phyloP scores from a whole-genome alignment of 2,888 invertebrate species.

The Metellina segmentata region DNA sequence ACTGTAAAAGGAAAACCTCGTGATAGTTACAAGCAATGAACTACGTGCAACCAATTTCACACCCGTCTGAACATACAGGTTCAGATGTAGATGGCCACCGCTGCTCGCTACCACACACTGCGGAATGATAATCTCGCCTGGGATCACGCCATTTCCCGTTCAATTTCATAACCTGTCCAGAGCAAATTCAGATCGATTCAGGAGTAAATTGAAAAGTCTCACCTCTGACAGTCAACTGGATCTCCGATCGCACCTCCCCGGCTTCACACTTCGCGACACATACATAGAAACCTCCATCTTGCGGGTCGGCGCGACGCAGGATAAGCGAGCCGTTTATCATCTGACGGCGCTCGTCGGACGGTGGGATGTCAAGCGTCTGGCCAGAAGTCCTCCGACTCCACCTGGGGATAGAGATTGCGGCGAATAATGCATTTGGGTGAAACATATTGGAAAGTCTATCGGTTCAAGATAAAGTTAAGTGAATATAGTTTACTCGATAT shows the following conservation, averaged over 20 bases:
- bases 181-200: conserved; percentile 23
- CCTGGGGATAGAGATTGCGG: conserved; percentile 36
- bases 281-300: conserved; percentile 69
- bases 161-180: conserved; percentile 35
- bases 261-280: conserved; percentile 65
- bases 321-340: conserved; percentile 66
- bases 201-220: conserved; percentile 22
- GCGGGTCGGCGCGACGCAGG: conserved; percentile 44
- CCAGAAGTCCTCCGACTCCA: conserved; percentile 69
- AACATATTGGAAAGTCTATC: not conserved
- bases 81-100: no score
- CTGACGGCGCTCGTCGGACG: conserved; percentile 54
- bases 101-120: no score
- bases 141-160: not conserved
- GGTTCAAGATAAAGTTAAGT: not conserved
- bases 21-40: no score
- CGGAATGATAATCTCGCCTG: no score
- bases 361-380: conserved; percentile 64
- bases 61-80: no score
- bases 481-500: no score
- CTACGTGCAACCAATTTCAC: no score
- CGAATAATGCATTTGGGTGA: conserved; percentile 11
- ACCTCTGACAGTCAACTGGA: conserved; percentile 73
- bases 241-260: conserved; percentile 66
- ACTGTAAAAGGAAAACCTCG: no score